These are phyloP conservation scores for Cyprichromis sp. DNA, from an alignment of 2,113 vertebrate genomes.

Conservation along the genomic window DNA sequence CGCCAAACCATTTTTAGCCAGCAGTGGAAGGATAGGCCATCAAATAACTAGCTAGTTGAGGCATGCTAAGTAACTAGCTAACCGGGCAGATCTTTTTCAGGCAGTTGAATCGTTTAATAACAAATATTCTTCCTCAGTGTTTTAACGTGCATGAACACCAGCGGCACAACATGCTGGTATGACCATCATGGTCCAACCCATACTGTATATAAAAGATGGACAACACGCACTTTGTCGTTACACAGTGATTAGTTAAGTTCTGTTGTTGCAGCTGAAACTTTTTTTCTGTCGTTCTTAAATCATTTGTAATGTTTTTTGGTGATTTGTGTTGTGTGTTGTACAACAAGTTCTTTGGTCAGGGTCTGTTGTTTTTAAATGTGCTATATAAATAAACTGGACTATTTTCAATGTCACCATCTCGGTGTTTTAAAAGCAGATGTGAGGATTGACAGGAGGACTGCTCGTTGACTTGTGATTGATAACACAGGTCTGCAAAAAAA, in stretches of 20 bases:
- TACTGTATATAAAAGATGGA: not conserved
- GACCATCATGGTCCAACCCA: not conserved
- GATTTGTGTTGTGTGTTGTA: not conserved
- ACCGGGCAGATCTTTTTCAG: not conserved
- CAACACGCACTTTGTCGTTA: fast-evolving
- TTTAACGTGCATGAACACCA: not conserved
- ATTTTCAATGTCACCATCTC: not conserved
- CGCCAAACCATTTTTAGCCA: not conserved
- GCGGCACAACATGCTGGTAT: not conserved
- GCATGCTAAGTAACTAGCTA: not conserved
- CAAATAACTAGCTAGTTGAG: not conserved
- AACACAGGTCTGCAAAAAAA: not conserved
- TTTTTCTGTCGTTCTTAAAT: not conserved
- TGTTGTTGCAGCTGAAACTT: not conserved
- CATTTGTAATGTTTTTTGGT: not conserved
- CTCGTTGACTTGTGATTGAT: not conserved
- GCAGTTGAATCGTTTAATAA: fast-evolving
- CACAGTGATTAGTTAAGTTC: not conserved
- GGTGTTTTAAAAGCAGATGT: not conserved
- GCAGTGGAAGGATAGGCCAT: not conserved
- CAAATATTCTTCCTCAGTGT: fast-evolving
- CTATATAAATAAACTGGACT: not conserved
- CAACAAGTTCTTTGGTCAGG: not conserved
- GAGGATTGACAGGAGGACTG: fast-evolving
- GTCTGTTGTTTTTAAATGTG: not conserved